phyloP scores from a whole-genome alignment of 2,797 vertebrate genomes.

The Sebastes oblongus region DNA sequence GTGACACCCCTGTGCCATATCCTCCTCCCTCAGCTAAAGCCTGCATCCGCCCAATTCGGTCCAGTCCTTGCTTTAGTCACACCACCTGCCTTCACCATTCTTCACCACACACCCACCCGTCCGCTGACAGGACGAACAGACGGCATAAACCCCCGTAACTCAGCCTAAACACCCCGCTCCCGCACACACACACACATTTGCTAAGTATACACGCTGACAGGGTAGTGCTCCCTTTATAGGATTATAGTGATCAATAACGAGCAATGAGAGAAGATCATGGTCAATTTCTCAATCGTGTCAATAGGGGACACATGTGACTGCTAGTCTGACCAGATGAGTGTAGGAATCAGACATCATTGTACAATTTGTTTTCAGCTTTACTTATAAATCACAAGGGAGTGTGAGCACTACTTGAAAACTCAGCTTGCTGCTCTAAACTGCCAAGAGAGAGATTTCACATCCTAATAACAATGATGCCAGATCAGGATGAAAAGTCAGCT shows the following conservation, averaged over 20 bases:
- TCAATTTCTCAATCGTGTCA: constrained; percentile 41
- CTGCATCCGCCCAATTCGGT: constrained; percentile 85
- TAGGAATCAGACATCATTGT: neutral
- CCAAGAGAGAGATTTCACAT: neutral
- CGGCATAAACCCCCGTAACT: constrained; percentile 74
- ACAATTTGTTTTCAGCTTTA: neutral
- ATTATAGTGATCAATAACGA: constrained; percentile 88
- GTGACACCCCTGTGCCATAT: constrained; percentile 79
- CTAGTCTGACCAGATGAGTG: neutral
- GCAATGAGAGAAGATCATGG: constrained; percentile 50
- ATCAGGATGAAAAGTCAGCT: neutral
- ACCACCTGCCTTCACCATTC: constrained; percentile 98
- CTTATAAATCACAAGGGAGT: neutral
- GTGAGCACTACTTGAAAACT: neutral
- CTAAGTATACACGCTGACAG: constrained; percentile 51
- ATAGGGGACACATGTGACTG: constrained; percentile 10
- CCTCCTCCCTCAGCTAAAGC: constrained; percentile 70
- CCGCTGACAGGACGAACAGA: constrained; percentile 90
- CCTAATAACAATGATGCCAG: neutral
- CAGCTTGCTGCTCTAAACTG: neutral
- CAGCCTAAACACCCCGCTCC: constrained; percentile 16
- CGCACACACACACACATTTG: constrained; percentile 36
- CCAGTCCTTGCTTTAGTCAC: constrained; percentile 93
- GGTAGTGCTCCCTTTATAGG: constrained; percentile 70
- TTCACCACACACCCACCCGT: constrained; percentile 82